Evolutionary conservation across 2,888 invertebrate species (phyloP), one percentile per base, ranked within the genome.

Genomic region (Sesia apiformis): DNA sequence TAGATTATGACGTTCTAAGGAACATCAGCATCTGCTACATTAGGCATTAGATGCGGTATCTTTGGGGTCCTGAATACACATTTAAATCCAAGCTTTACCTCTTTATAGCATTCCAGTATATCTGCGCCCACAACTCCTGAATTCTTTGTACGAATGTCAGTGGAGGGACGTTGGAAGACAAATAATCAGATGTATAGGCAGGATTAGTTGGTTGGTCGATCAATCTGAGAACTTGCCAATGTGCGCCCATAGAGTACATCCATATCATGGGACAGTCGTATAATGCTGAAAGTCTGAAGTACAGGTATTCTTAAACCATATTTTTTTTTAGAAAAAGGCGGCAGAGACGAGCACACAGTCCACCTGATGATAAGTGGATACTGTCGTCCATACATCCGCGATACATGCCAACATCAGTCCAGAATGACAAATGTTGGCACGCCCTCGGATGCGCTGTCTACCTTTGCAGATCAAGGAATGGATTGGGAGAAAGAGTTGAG

Each of bases 221-320:
- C 1, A 83, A 3, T 38, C 70, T 69, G 52, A 83, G 40, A 0
- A 75, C 42, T 39, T 73, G 69, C 73, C 81, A 81, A 52, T 82
- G 79, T 0, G 79, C 72, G 58, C 83, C 83, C 0, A 81, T 79
- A 0, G 81, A 71, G 2, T 63, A 68, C 4, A 78, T 53, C 82
- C 84, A 84, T 50, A 85, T 81, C 2, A 77, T 52, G 0, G 84
- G 85, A 6, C 79, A 77, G 58, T 78, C 52, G 54, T 77, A 78
- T 3, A 84, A 53, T 0, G 76, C 63, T 39, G 80, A 75, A 5
- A 84, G 69, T 5, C 84, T 85, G 70, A 42, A 42, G 7, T 42
- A 7, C 23, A 23, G 23, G 23, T 23, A 2, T 23, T 23, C 2
- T 43, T n/a, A 43, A 43, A 43, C n/a, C 5, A 42, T 42, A 42